Evolutionary conservation across 2,888 invertebrate species (phyloP).

Genomic region (Eupithecia subumbrata): DNA sequence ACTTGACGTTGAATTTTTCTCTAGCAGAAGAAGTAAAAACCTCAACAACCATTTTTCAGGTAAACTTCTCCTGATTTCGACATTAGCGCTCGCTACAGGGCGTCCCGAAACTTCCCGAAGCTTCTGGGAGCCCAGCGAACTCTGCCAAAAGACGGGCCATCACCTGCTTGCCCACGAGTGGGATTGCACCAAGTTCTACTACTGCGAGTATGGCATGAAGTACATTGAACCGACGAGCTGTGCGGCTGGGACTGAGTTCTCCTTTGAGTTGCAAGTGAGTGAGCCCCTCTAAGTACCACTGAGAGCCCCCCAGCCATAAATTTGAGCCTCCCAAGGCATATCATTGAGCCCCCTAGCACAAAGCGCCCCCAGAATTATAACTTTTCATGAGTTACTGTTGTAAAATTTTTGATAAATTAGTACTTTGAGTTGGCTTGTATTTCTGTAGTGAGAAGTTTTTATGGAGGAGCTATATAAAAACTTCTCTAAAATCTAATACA

Average conservation of each 20-base stretch:
- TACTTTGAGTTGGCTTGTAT: too few relatives aligned
- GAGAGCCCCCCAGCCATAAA: too few relatives aligned
- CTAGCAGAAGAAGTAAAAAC: background rate
- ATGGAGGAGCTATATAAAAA: too few relatives aligned
- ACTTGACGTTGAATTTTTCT: too few relatives aligned
- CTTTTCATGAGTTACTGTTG: too few relatives aligned
- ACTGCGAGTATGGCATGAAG: constrained; percentile 54
- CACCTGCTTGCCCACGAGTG: constrained; percentile 61
- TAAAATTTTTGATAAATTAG: too few relatives aligned
- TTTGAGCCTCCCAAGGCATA: too few relatives aligned
- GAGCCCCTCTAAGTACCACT: background rate
- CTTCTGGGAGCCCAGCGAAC: constrained; percentile 24
- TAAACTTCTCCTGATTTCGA: constrained; percentile 64
- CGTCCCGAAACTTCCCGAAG: background rate
- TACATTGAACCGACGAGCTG: constrained; percentile 43
- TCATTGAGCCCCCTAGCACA: too few relatives aligned
- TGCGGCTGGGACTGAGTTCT: constrained; percentile 35
- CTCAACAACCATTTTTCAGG: constrained; percentile 24
- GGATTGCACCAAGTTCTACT: constrained; percentile 60
- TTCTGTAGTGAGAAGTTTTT: too few relatives aligned
- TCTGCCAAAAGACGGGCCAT: constrained; percentile 77
- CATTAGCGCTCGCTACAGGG: constrained; percentile 2
- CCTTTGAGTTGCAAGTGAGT: constrained; percentile 3
- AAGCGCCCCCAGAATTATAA: too few relatives aligned
- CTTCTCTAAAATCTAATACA: too few relatives aligned